Base-by-base conservation (phyloP, 2,113 vertebrate species). In the Oryzias celebensis region DNA sequence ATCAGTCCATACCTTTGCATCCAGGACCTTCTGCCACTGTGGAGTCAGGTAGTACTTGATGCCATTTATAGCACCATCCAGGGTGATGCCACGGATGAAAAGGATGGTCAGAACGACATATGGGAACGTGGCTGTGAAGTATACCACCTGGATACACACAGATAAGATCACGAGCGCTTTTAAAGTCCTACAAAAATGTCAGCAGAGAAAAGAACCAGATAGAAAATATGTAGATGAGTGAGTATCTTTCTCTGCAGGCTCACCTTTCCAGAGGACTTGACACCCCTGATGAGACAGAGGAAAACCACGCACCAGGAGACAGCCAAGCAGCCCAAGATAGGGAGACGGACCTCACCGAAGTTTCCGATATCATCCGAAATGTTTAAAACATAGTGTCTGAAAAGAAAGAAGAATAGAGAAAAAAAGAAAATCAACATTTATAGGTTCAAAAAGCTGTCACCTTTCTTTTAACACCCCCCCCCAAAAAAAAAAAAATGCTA, bases 241-340 rank as follows among this genome's bases (percentile, higher is more conserved):
- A 63, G 7, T 46, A 41, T 65, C 14, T 26, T 13, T 42, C 14
- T 20, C 28, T 22, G 23, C 17, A 52, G 1, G 46, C 89, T 90
- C 88, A 94, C 97, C 94, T 99, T 99, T 78, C 97, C 97, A 4
- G 97, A 99, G 57, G 97, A 98, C 87, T 98, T 99, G 77, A 99
- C 96, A 0, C 97, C 97, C 68, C 91, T 93, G 88, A 98, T 95
- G 86, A 99, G 96, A 87, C 97, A 99, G 82, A 99, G 96, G 88
- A 99, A 99, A 75, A 99, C 97, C 0, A 99, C 96, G 4, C 94
- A 56, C 97, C 97, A 98, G 77, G 97, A 97, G 59, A 98, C 62
- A 0, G 93, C 93, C 0, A 98, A 91, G 77, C 97, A 99, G 58
- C 97, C 97, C 20, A 98, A 91, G 41, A 99, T 93, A 4, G 97